Conservation (phyloP, 2,797 vertebrate species). For the Gymnodraco acuticeps region DNA sequence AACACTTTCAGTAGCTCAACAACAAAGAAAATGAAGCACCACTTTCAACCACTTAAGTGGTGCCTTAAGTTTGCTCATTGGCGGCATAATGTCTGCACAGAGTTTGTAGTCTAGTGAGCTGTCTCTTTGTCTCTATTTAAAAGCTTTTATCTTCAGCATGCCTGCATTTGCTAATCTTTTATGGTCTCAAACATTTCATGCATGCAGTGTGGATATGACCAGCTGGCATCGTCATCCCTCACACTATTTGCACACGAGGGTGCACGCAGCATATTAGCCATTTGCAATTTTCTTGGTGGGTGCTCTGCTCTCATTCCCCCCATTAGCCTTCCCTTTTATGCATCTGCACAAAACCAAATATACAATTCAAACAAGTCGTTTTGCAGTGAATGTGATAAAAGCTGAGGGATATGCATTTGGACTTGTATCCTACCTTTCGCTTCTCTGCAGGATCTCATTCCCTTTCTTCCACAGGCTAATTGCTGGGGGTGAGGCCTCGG, state of each 20-base stretch:
- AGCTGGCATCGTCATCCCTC: slow-evolving; percentile 37
- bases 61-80: slow-evolving; percentile 39
- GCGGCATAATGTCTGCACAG: slow-evolving; percentile 22
- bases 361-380: slow-evolving; percentile 57
- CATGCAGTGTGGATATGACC: slow-evolving; percentile 31
- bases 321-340: slow-evolving; percentile 70
- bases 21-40: slow-evolving; percentile 49
- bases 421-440: slow-evolving; percentile 88
- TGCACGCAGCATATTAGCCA: slow-evolving; percentile 34
- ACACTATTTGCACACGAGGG: slow-evolving; percentile 47
- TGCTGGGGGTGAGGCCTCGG: slow-evolving; percentile 93
- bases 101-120: slow-evolving; percentile 15
- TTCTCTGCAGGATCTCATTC: slow-evolving; percentile 88
- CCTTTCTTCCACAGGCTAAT: slow-evolving; percentile 93
- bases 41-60: slow-evolving; percentile 26
- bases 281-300: slow-evolving; percentile 49
- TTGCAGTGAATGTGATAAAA: slow-evolving; percentile 57
- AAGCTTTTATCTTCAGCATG: slow-evolving; percentile 5
- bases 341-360: slow-evolving; percentile 68
- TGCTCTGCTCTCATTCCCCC: slow-evolving; percentile 42
- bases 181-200: slow-evolving; percentile 51
- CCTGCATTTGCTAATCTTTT: slow-evolving; percentile 46
- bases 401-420: slow-evolving; percentile 46
- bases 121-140: slow-evolving; percentile 4
- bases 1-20: slow-evolving; percentile 18